Evolutionary conservation across 2,113 vertebrate species (phyloP).

Genomic region (Elanoides forficatus): DNA sequence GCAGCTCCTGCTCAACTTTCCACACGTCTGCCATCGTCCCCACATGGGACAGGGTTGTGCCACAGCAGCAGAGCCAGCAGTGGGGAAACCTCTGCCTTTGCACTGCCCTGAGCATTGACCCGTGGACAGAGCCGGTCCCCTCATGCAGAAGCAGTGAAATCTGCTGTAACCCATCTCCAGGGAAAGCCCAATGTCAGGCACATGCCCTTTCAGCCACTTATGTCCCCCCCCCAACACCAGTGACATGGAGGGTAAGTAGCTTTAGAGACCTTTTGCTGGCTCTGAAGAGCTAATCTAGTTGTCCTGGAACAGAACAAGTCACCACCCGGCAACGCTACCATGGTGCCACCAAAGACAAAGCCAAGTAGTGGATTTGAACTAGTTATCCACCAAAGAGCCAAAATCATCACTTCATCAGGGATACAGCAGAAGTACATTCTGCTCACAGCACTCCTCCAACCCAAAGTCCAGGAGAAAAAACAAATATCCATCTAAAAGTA

Average conservation of each 20-base stretch:
- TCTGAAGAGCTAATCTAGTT: not conserved
- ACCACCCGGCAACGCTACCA: not conserved
- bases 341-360: rapidly evolving
- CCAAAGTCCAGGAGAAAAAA: not conserved
- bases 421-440: not conserved
- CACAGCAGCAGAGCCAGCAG: not conserved
- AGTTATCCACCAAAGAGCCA: not conserved
- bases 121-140: rapidly evolving
- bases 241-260: not conserved
- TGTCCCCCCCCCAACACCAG: no score
- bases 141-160: rapidly evolving
- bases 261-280: not conserved
- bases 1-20: not conserved
- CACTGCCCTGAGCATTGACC: not conserved
- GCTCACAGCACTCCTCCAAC: not conserved
- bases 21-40: not conserved
- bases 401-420: not conserved
- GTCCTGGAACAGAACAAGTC: not conserved
- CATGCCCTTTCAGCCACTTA: not conserved
- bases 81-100: not conserved
- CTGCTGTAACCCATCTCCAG: not conserved
- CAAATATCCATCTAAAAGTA: not conserved
- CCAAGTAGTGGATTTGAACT: not conserved
- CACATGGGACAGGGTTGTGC: not conserved
- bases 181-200: not conserved